These are phyloP conservation scores for Ephydatia muelleri DNA, from an alignment of 37 sponge, comb jelly and placozoan species.

Conservation along the genomic window DNA sequence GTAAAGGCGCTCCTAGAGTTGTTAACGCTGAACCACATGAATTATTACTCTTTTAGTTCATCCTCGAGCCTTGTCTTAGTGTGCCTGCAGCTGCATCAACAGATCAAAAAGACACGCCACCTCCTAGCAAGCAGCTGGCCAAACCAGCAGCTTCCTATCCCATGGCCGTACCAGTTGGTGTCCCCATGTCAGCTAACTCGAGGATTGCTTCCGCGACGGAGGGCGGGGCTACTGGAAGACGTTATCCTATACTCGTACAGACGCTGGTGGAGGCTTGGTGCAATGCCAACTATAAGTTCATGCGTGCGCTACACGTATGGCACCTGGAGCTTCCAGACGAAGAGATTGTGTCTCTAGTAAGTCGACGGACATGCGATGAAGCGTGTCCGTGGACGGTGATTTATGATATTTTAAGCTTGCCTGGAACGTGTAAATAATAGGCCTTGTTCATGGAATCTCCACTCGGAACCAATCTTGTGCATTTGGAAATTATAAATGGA, in stretches of 20 bases:
- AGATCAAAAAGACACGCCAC: neutral
- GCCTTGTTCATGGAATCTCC: constrained; percentile 57
- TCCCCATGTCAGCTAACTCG: neutral
- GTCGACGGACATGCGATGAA: neutral
- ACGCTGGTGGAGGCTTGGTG: constrained; percentile 20
- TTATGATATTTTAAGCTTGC: neutral
- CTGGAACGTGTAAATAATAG: constrained; percentile 13
- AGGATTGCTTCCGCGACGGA: neutral
- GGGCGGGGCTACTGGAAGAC: neutral
- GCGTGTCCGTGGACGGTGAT: neutral
- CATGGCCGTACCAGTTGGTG: neutral
- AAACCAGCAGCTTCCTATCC: neutral
- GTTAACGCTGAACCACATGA: neutral
- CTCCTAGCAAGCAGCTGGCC: neutral
- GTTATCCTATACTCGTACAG: neutral
- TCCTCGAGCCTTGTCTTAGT: neutral
- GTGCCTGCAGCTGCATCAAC: neutral
- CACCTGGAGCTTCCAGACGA: constrained; percentile 36
- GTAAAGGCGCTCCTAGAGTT: constrained; percentile 6
- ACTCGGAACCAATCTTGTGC: constrained; percentile 17
- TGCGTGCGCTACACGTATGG: constrained; percentile 49
- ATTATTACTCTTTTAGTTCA: neutral
- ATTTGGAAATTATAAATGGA: constrained; percentile 46
- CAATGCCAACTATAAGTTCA: constrained; percentile 21
- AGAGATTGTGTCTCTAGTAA: constrained; percentile 39